Conservation (phyloP, 2,888 invertebrate genomes). For the Apeira syringaria region DNA sequence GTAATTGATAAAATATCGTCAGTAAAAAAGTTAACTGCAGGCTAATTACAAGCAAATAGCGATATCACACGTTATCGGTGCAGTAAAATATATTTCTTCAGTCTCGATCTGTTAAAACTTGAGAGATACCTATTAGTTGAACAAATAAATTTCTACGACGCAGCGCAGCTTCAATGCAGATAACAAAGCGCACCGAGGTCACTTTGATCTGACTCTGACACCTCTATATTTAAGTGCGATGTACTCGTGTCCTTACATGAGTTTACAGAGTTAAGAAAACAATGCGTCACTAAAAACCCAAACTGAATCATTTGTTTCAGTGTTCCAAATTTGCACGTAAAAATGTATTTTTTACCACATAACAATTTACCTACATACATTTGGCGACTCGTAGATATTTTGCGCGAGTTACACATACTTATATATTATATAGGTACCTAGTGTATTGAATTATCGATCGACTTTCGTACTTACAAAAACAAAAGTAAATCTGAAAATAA, state of each 20-base stretch:
- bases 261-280: constrained; percentile 17
- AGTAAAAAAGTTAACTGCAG: constrained; percentile 19
- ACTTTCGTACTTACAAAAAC: no score
- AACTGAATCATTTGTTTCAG: neutral
- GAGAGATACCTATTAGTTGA: constrained; percentile 10
- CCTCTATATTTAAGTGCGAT: constrained; percentile 29
- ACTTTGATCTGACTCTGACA: constrained; percentile 33
- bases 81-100: constrained; percentile 12
- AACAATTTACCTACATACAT: no score
- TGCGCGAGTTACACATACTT: no score
- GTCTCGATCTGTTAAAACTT: constrained; percentile 4
- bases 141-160: constrained; percentile 19
- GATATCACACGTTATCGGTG: constrained; percentile 26
- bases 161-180: constrained; percentile 3
- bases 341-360: no score
- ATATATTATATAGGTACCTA: no score
- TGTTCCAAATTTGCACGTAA: no score
- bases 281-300: constrained; percentile 21
- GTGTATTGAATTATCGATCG: no score
- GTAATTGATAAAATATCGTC: constrained; percentile 20
- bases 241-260: constrained; percentile 25
- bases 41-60: constrained; percentile 28
- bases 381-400: no score
- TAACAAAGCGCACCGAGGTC: constrained; percentile 30
- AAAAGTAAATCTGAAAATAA: no score